Conservation (phyloP, 1,140 invertebrate genomes). For the Drosophila melanogaster region Release_6_plus_ISO1_MT NT_033779.5:19482001-19482500, state of each 20-base stretch:
- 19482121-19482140: background rate
- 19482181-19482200: background rate
- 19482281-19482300: background rate
- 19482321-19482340: slow-evolving; percentile 60
- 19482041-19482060: background rate
- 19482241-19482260: background rate
- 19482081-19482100: background rate
- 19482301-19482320: slow-evolving; percentile 54
- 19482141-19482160: background rate
- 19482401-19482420: slow-evolving; percentile 77
- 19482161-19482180: too few relatives aligned
- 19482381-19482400: slow-evolving; percentile 61
- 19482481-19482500: slow-evolving; percentile 4
- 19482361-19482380: slow-evolving; percentile 83
- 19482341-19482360: slow-evolving; percentile 71
- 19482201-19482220: background rate
- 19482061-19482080: too few relatives aligned
- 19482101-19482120: background rate
- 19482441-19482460: slow-evolving; percentile 51
- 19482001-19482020: slow-evolving; percentile 51
- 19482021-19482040: background rate
- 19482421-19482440: slow-evolving; percentile 84
- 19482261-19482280: background rate
- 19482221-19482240: background rate
- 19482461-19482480: slow-evolving; percentile 17